Conservation (phyloP, 2,113 vertebrate genomes). For the Rhegmatorhina hoffmannsi region DNA sequence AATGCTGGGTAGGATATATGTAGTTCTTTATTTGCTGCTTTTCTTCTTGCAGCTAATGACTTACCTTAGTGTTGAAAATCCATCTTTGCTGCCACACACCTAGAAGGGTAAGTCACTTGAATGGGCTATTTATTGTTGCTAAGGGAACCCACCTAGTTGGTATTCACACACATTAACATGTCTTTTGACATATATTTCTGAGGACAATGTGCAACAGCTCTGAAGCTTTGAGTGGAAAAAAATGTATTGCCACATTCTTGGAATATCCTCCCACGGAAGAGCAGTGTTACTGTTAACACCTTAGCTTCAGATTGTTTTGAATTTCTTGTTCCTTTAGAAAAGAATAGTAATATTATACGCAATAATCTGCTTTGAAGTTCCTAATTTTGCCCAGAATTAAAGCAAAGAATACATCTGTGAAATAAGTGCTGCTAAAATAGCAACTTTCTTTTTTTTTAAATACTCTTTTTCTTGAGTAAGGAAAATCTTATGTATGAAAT, state of each 20-base stretch:
- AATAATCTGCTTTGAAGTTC: not conserved
- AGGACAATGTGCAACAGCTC: not conserved
- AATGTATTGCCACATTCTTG: not conserved
- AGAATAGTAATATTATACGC: not conserved
- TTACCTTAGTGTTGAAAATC: constrained; percentile 11
- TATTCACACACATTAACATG: not conserved
- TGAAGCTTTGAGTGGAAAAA: not conserved
- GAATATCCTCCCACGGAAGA: not conserved
- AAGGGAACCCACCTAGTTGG: constrained; percentile 33
- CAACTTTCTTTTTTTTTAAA: not conserved
- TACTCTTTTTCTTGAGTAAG: not conserved
- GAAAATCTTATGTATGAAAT: not conserved
- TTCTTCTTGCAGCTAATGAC: not conserved
- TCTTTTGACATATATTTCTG: not conserved
- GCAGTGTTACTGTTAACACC: not conserved
- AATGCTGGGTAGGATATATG: not conserved
- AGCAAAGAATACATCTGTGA: not conserved
- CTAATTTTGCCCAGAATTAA: not conserved
- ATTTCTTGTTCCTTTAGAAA: not conserved
- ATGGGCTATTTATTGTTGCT: constrained; percentile 50
- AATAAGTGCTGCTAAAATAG: not conserved
- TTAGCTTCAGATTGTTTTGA: not conserved
- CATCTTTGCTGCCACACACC: not conserved
- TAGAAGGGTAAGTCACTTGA: constrained; percentile 34
- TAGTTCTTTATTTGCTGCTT: not conserved